Conservation (phyloP, 2,797 vertebrate species). For the Lepus oiostolus region DNA sequence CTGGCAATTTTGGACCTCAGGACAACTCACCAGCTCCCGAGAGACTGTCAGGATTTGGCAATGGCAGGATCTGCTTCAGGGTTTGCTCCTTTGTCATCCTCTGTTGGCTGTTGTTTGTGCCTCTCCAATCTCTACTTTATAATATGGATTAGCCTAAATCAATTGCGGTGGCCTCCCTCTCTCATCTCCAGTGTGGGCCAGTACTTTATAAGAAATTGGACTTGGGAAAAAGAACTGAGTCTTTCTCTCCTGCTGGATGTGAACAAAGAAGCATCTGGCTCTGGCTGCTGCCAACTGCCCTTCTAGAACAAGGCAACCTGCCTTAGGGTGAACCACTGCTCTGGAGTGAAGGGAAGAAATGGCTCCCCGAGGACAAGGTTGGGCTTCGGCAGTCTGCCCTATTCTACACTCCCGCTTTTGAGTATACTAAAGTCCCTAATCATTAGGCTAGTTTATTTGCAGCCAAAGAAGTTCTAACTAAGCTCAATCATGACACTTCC, state of each 20-base stretch:
- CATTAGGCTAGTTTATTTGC: not conserved
- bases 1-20: slow-evolving; percentile 15
- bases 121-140: not conserved
- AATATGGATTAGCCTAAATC: not conserved
- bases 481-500: not conserved
- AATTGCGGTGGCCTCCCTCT: not conserved
- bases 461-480: not conserved
- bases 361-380: fast-evolving
- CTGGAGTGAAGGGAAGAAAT: not conserved
- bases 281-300: not conserved
- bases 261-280: not conserved
- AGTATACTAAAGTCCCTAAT: not conserved
- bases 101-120: not conserved
- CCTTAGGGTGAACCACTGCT: not conserved
- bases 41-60: not conserved
- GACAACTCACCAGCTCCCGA: not conserved
- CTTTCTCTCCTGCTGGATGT: slow-evolving; percentile 6
- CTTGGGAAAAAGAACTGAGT: slow-evolving; percentile 13
- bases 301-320: not conserved
- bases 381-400: not conserved
- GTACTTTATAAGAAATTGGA: not conserved
- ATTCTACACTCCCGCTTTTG: not conserved
- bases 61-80: not conserved
- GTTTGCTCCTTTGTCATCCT: not conserved
- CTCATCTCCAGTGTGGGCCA: not conserved